Evolutionary conservation across 2,113 vertebrate species (phyloP).

Genomic region (Brachypteracias leptosomus): DNA sequence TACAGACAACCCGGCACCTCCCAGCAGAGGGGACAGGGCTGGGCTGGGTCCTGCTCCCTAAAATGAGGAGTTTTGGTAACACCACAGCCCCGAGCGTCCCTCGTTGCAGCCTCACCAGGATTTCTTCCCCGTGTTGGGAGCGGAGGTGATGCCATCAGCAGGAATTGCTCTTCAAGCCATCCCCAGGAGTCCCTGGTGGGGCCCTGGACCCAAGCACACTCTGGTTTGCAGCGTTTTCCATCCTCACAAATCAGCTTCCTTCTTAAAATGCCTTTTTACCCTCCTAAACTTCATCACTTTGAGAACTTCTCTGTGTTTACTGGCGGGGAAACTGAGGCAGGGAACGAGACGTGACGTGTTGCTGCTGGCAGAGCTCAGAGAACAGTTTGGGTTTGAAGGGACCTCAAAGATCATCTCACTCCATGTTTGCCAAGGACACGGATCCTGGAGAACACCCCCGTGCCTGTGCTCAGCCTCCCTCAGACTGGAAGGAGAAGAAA

Average conservation of each 20-base stretch:
- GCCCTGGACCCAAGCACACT: rapidly evolving
- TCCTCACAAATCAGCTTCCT: not conserved
- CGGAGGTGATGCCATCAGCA: rapidly evolving
- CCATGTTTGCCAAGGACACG: no score
- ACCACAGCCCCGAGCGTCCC: not conserved
- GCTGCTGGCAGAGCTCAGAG: not conserved
- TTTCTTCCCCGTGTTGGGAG: rapidly evolving
- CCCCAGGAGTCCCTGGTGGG: not conserved
- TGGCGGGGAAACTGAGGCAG: not conserved
- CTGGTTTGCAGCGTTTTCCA: not conserved
- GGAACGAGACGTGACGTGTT: rapidly evolving
- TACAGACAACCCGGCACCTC: rapidly evolving
- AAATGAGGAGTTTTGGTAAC: rapidly evolving
- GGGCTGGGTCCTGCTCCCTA: rapidly evolving
- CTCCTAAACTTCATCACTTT: rapidly evolving
- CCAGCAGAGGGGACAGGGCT: not conserved
- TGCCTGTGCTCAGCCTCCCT: rapidly evolving
- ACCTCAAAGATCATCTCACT: no score
- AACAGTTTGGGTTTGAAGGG: no score
- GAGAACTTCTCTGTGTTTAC: rapidly evolving
- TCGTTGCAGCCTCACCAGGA: rapidly evolving
- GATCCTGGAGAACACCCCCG: not conserved
- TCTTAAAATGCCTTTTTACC: not conserved
- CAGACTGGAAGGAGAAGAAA: not conserved
- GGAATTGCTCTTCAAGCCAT: not conserved